These are phyloP conservation scores for Eptatretus atami DNA, from an alignment of 2,797 vertebrate genomes.

Conservation along the genomic window DNA sequence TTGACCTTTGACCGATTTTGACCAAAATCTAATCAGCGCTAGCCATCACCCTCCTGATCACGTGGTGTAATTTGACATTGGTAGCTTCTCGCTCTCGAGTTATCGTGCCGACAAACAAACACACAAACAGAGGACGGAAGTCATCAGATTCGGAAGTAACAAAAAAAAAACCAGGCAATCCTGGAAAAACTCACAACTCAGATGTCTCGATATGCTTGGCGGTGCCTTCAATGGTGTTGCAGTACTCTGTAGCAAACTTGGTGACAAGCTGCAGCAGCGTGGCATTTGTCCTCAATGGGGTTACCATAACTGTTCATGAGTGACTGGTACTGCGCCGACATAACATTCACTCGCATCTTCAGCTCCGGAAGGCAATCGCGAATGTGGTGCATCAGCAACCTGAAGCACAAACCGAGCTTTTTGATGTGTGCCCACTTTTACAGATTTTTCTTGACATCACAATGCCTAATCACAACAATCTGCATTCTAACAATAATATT, in stretches of 20 bases:
- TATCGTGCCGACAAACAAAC: too few relatives aligned
- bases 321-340: conserved; percentile 86
- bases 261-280: conserved; percentile 92
- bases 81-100: too few relatives aligned
- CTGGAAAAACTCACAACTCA: conserved; percentile 40
- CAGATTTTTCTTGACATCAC: too few relatives aligned
- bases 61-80: too few relatives aligned
- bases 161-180: background rate
- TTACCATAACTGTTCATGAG: conserved; percentile 83
- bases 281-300: conserved; percentile 74
- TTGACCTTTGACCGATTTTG: too few relatives aligned
- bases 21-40: too few relatives aligned
- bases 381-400: conserved; percentile 94
- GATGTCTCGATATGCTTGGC: conserved; percentile 96
- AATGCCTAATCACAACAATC: too few relatives aligned
- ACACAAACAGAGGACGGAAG: too few relatives aligned
- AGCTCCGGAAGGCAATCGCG: conserved; percentile 81
- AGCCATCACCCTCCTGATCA: too few relatives aligned
- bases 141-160: background rate
- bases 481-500: too few relatives aligned
- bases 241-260: conserved; percentile 92
- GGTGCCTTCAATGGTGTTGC: conserved; percentile 94
- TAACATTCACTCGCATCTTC: conserved; percentile 85
- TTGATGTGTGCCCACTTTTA: too few relatives aligned
- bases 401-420: conserved; percentile 11